Conservation (phyloP, 2,113 vertebrate genomes). For the Carollia perspicillata region DNA sequence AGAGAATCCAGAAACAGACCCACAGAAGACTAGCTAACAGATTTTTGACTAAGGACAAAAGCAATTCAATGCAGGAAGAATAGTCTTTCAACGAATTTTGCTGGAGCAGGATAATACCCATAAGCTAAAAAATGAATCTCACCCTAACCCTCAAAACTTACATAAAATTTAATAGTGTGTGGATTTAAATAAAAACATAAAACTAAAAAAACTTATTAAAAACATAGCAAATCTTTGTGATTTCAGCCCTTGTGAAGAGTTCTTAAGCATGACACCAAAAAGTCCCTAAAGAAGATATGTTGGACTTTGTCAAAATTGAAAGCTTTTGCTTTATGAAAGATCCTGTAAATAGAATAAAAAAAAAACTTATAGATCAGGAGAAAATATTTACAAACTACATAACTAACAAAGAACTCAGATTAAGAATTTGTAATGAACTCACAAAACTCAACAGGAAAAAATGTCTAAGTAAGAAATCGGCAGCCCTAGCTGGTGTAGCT, state of each 20-base stretch:
- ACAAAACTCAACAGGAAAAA: background rate
- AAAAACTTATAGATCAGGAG: accelerated
- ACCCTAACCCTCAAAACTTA: background rate
- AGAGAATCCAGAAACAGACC: background rate
- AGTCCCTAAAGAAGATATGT: background rate
- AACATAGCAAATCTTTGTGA: background rate
- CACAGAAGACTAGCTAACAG: background rate
- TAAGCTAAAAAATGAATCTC: background rate
- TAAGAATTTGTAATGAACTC: background rate
- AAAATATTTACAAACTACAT: background rate
- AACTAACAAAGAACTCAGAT: background rate
- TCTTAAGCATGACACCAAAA: background rate
- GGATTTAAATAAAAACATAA: background rate
- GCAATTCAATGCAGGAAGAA: background rate
- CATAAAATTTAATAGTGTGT: background rate
- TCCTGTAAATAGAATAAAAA: background rate
- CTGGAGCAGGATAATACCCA: background rate
- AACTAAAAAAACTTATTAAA: background rate
- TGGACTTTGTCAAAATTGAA: background rate
- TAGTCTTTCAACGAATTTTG: background rate
- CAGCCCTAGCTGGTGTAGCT: too few species aligned
- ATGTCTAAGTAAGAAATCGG: background rate
- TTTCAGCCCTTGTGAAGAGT: background rate
- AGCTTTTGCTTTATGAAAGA: background rate
- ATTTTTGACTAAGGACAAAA: background rate